Evolutionary conservation across 2,113 vertebrate genomes (phyloP), one percentile per base, ranked within the genome.

Genomic region (Microtus oregoni): DNA sequence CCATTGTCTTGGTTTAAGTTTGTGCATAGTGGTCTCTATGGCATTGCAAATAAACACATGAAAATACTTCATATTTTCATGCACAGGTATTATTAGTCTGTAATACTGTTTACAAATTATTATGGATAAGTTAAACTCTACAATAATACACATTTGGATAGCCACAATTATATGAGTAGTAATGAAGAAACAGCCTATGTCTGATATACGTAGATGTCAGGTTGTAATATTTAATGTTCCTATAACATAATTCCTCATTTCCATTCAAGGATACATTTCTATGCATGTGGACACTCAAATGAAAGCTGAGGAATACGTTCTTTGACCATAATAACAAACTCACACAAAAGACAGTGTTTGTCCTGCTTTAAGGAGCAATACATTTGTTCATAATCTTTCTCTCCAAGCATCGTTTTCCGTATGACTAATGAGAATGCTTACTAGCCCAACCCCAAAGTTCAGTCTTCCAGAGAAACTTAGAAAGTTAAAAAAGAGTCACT

Each of bases 371-470:
- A 97, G 87, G 86, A 41, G 50, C 90, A 97, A 96, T 86, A 78
- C 85, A 97, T 95, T 87, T 86, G 67, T 61, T 91, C 85, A 92
- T 86, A 85, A 65, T 90, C 35, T 96, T 24, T 89, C 70, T 91
- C 86, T 89, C 52, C 73, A 96, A 63, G 73, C 68, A 93, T 73
- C 12, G 24, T 50, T 77, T 94, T n/a, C 96, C 97, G 90, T 97
- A 98, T 68, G 96, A 98, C 94, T 97, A 94, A 95, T 86, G 96
- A 98, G 96, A 96, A 97, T 97, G 97, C 97, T 97, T 97, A 98
- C 91, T 98, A 98, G 96, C 96, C 98, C 96, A 97, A 97, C 97
- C 97, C 98, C 98, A 95, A 98, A 98, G 98, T 98, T 98, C 97
- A 98, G 97, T 98, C 97, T 98, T 98, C 92, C 97, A 97, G 91